Base-by-base conservation (phyloP, 2,797 vertebrate genomes). In the Lycodopsis pacificus region DNA sequence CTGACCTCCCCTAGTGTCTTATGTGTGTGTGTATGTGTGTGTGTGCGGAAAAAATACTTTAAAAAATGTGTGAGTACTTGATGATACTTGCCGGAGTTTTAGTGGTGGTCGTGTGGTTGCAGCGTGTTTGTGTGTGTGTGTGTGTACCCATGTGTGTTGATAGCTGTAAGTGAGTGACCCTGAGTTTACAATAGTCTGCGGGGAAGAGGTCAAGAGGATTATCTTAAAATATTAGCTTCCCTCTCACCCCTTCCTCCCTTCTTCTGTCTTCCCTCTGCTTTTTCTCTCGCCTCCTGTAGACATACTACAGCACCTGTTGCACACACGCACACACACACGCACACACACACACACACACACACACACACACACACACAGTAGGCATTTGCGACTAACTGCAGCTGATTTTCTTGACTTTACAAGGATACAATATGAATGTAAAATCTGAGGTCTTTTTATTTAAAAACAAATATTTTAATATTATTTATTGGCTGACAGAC, bases 161-260 rank as follows among this genome's bases (percentile, higher is more conserved):
- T 82, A 77, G 72, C 73, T 71, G 34, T 65, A 74, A 92, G 87
- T 73, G 81, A 86, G 59, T 59, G 40, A 61, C 64, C 51, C 75
- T 69, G 80, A 86, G 92, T 92, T 90, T 82, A 86, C 76, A 75
- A 69, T 69, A 72, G 73, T 83, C 67, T 6, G 59, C 48, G 58
- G 25, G 64, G 67, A 88, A 76, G 85, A 82, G 91, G 92, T 93
- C 91, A 91, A 93, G 85, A 86, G 83, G 90, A 93, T 92, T 93
- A 92, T 93, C 88, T 92, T 93, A 92, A 93, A 90, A 91, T 91
- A 92, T 90, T 87, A 89, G 78, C 76, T 73, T 72, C 80, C 62
- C 82, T 85, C 76, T 88, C 53, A 78, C 75, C 84, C 71, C 46
- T 54, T 67, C 61, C 67, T 76, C 76, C 82, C 69, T 42, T 62